A percentile compares a stretch with the other conserved stretches of the same genome.
Evolutionary conservation across 2,797 vertebrate genomes (phyloP).

Genomic region (Caiman crocodilus): DNA sequence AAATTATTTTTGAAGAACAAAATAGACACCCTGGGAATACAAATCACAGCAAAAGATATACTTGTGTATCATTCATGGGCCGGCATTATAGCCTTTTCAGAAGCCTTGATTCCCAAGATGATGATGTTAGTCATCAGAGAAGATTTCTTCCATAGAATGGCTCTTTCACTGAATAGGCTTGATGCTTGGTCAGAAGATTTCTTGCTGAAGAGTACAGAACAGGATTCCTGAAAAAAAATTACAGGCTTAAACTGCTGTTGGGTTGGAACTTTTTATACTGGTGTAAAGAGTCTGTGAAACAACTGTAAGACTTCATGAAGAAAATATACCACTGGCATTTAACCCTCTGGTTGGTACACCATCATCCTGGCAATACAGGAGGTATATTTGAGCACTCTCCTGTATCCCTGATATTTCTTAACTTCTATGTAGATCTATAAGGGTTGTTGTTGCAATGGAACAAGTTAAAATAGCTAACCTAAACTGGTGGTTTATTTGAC

Average conservation of each 20-base stretch:
- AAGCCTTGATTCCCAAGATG: background rate
- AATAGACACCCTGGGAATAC: background rate
- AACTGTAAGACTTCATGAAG: background rate
- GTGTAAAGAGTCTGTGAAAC: background rate
- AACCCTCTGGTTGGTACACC: background rate
- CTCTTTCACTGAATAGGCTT: background rate
- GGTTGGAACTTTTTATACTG: background rate
- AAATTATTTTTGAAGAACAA: slow-evolving; percentile 35
- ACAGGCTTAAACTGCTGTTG: background rate
- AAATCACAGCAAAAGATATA: background rate
- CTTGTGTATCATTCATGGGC: background rate
- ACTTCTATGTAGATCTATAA: background rate
- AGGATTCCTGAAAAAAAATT: slow-evolving; percentile 20
- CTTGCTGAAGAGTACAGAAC: background rate
- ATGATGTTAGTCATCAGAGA: background rate
- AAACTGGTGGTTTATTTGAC: background rate
- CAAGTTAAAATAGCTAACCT: slow-evolving; percentile 21
- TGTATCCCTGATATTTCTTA: background rate
- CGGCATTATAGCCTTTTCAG: background rate
- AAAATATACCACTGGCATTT: slow-evolving; percentile 11
- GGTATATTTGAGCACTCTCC: background rate
- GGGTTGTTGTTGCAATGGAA: background rate
- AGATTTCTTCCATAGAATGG: background rate
- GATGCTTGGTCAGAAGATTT: background rate
- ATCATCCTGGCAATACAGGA: background rate